A percentile compares a stretch with the other conserved stretches of the same genome.
Evolutionary conservation across 1,140 invertebrate species (phyloP).

Genomic region (Helicoverpa armigera): DNA sequence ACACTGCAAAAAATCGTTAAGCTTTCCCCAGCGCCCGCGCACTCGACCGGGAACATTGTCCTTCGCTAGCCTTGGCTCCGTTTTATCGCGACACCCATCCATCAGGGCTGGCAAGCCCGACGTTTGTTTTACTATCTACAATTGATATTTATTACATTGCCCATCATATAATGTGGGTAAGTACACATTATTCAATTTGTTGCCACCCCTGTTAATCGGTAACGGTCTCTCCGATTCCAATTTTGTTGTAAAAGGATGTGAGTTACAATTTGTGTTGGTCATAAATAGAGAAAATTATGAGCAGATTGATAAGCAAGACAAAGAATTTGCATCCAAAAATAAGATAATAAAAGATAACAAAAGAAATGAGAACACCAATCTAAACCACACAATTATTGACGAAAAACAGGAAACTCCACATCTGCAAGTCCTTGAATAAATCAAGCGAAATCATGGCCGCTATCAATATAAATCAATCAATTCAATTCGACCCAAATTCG

Average conservation of each 20-base stretch:
- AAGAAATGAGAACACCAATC: background rate
- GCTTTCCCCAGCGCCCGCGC: conserved; percentile 36
- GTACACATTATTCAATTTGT: conserved; percentile 35
- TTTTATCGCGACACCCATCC: conserved; percentile 70
- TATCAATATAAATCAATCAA: conserved; percentile 63
- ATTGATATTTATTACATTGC: conserved; percentile 66
- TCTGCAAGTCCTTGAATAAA: conserved; percentile 38
- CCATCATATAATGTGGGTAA: conserved; percentile 23
- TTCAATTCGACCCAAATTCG: conserved; percentile 71
- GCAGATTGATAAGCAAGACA: no score
- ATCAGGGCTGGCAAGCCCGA: conserved; percentile 67
- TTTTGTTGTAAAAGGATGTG: conserved; percentile 16
- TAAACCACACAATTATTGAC: background rate
- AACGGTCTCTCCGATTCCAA: conserved; percentile 5
- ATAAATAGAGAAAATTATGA: background rate
- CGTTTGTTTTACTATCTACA: conserved; percentile 63
- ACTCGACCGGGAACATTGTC: conserved; percentile 78
- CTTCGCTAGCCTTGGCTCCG: conserved; percentile 82
- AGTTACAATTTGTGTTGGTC: background rate
- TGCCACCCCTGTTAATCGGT: conserved; percentile 17
- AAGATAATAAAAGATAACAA: background rate
- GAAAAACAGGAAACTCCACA: conserved; percentile 37
- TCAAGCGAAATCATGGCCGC: background rate
- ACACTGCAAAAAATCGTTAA: background rate
- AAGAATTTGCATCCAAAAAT: background rate